A percentile compares a stretch with the other conserved stretches of the same genome.
phyloP scores from a whole-genome alignment of 2,888 invertebrate species.

The Chaitophorus viminalis region DNA sequence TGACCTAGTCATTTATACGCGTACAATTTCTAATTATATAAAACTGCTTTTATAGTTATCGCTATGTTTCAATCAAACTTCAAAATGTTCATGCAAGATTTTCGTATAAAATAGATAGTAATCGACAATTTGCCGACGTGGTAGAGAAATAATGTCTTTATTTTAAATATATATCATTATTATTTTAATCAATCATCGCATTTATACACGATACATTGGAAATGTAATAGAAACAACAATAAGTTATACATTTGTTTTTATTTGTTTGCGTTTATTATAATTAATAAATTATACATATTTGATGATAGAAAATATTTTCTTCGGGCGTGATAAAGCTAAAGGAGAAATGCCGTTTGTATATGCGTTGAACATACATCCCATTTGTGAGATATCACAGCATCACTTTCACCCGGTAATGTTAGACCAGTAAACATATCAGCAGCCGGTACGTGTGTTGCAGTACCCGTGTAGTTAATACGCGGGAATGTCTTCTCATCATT shows the following conservation, averaged over 20 bases:
- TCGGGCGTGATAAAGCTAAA: slow-evolving; percentile 20
- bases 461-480: slow-evolving; percentile 50
- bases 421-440: slow-evolving; percentile 11
- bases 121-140: no score
- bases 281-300: not conserved
- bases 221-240: no score
- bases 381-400: slow-evolving; percentile 13
- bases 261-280: not conserved
- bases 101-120: no score
- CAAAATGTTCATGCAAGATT: no score
- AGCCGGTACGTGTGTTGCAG: slow-evolving; percentile 20
- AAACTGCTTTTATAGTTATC: no score
- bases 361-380: slow-evolving; percentile 12
- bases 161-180: no score
- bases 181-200: no score
- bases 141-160: no score
- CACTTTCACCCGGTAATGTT: slow-evolving; percentile 47
- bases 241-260: not conserved
- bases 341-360: slow-evolving; percentile 46
- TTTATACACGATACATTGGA: no score
- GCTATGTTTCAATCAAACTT: no score
- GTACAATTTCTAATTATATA: no score
- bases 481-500: slow-evolving; percentile 32
- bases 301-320: slow-evolving; percentile 24
- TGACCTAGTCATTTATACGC: no score